Conservation (phyloP, 2,797 vertebrate species). For the Propithecus deckenii region DNA sequence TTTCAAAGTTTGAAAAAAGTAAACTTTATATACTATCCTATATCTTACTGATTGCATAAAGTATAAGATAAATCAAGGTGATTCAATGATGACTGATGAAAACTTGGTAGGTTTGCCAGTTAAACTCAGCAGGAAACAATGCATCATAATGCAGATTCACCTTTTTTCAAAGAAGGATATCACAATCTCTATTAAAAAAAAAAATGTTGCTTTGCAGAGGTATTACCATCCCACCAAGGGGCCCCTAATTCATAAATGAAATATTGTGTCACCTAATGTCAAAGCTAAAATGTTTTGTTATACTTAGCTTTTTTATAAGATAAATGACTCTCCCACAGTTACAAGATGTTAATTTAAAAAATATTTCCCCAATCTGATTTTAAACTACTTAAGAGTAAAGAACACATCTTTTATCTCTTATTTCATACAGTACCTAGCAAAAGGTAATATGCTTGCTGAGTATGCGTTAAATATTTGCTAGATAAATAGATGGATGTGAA, state of each 20-base stretch:
- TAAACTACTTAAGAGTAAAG: neutral
- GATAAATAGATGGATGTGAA: neutral
- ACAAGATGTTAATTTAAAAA: neutral
- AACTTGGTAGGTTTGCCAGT: neutral
- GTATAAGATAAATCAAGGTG: neutral
- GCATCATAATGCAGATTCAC: neutral
- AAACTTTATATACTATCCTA: neutral
- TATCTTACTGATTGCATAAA: neutral
- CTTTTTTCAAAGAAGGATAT: neutral
- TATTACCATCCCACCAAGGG: neutral
- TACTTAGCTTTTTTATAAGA: neutral
- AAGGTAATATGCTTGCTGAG: neutral
- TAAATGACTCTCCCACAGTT: neutral
- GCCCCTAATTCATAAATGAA: neutral
- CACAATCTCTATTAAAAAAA: neutral
- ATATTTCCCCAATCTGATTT: constrained; percentile 16
- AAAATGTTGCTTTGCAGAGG: neutral
- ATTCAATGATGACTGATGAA: neutral
- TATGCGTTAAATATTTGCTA: neutral
- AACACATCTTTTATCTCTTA: constrained; percentile 4
- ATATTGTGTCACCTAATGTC: neutral
- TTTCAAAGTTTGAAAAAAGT: constrained; percentile 40
- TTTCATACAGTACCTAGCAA: neutral
- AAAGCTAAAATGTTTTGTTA: constrained; percentile 19
- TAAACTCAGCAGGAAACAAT: neutral